Evolutionary conservation across 2,113 vertebrate species (phyloP).

Genomic region (Craseonycteris thonglongyai): DNA sequence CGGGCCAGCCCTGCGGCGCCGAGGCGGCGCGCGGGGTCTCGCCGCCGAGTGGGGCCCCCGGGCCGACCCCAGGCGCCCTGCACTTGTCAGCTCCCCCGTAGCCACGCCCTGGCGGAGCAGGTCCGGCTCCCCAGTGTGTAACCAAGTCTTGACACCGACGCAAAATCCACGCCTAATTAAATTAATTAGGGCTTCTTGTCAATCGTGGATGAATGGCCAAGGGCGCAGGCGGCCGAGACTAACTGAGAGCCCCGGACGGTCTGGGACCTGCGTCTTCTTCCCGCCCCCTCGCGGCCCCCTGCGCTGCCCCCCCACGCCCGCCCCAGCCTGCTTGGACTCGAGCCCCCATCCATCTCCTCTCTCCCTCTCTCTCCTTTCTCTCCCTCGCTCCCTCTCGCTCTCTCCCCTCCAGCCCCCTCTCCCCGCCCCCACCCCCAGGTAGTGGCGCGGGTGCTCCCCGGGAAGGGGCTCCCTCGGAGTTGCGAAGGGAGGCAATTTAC

Average conservation of each 20-base stretch:
- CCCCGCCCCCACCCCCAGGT: slow-evolving; percentile 34
- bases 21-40: neutral
- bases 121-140: slow-evolving; percentile 85
- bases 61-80: neutral
- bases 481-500: slow-evolving; percentile 94
- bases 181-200: slow-evolving; percentile 95
- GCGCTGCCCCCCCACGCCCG: slow-evolving; percentile 27
- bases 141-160: slow-evolving; percentile 88
- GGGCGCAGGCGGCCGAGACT: slow-evolving; percentile 76
- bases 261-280: slow-evolving; percentile 56
- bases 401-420: neutral
- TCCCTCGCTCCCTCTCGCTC: neutral
- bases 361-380: neutral
- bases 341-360: neutral
- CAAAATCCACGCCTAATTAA: slow-evolving; percentile 90
- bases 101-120: slow-evolving; percentile 87
- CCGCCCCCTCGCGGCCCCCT: neutral
- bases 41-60: neutral
- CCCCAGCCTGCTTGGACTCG: neutral
- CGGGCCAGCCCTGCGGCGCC: neutral
- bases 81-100: slow-evolving; percentile 78
- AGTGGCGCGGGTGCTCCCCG: slow-evolving; percentile 68
- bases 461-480: slow-evolving; percentile 84
- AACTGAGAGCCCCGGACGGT: slow-evolving; percentile 71
- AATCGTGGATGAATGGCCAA: slow-evolving; percentile 90